Conservation (phyloP, 2,113 vertebrate species). For the Brachypteracias leptosomus region DNA sequence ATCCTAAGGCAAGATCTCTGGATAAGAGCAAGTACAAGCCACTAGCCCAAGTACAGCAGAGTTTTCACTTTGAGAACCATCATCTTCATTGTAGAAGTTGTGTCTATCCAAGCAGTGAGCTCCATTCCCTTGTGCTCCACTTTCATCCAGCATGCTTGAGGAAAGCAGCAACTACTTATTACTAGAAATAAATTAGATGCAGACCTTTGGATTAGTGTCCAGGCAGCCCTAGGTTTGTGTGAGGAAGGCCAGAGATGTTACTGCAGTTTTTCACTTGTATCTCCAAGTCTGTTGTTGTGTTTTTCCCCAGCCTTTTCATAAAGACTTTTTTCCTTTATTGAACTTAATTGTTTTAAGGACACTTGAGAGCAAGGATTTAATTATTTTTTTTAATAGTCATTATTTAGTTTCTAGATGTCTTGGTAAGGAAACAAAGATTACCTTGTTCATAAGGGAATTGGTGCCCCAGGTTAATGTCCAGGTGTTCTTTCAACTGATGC, state of each 20-base stretch:
- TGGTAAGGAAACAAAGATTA: conserved; percentile 78
- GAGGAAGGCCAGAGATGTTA: neutral
- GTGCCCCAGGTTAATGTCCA: conserved; percentile 79
- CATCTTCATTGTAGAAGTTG: neutral
- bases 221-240: neutral
- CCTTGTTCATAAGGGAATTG: conserved; percentile 73
- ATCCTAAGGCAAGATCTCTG: neutral
- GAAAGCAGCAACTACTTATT: neutral
- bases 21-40: neutral
- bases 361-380: conserved; percentile 19
- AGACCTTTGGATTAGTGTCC: neutral
- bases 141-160: neutral
- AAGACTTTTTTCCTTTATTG: neutral
- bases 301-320: neutral
- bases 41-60: neutral
- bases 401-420: conserved; percentile 69
- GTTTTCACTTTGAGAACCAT: neutral
- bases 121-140: neutral
- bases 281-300: neutral
- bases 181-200: neutral
- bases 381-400: neutral
- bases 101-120: neutral
- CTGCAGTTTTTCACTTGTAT: neutral
- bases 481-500: conserved; percentile 78
- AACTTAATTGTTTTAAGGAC: conserved; percentile 39